Evolutionary conservation across 1,140 invertebrate genomes (phyloP).

Genomic region (Hylyphantes graminicola): DNA sequence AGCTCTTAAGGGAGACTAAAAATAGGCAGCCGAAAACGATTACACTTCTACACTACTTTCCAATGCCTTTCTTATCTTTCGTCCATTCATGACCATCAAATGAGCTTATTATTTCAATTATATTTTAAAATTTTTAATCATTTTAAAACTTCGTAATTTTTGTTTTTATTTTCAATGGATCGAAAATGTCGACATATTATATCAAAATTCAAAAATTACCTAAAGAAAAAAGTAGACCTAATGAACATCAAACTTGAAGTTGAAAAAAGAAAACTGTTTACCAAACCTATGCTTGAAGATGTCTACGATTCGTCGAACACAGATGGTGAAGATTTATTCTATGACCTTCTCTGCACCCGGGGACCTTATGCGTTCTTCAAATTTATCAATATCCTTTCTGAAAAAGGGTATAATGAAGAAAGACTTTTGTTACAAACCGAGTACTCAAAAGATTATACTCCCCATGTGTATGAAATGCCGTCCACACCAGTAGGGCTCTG

Average conservation of each 20-base stretch:
- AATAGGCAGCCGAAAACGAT: too few relatives aligned
- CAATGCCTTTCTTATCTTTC: too few relatives aligned
- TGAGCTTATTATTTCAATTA: too few relatives aligned
- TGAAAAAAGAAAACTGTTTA: conserved; percentile 6
- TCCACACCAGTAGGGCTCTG: conserved; percentile 10
- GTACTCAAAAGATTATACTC: too few relatives aligned
- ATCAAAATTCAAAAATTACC: not conserved
- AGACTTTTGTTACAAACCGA: not conserved
- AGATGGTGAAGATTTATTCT: conserved; percentile 4
- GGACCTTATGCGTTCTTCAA: conserved; percentile 20
- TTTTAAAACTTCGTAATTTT: too few relatives aligned
- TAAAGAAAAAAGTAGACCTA: not conserved
- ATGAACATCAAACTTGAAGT: not conserved
- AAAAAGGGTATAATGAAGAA: conserved; percentile 8
- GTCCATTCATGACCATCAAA: too few relatives aligned
- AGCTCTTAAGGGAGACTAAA: too few relatives aligned
- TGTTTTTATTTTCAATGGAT: not conserved
- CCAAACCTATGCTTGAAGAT: conserved; percentile 16
- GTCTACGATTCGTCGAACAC: not conserved
- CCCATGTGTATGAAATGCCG: conserved; percentile 4
- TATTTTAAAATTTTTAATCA: too few relatives aligned
- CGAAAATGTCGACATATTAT: not conserved
- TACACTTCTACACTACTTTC: too few relatives aligned
- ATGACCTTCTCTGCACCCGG: conserved; percentile 5
- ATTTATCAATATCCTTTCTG: conserved; percentile 21